Base-by-base conservation (phyloP, 2,888 invertebrate species). In the Dasypogon diadema region DNA sequence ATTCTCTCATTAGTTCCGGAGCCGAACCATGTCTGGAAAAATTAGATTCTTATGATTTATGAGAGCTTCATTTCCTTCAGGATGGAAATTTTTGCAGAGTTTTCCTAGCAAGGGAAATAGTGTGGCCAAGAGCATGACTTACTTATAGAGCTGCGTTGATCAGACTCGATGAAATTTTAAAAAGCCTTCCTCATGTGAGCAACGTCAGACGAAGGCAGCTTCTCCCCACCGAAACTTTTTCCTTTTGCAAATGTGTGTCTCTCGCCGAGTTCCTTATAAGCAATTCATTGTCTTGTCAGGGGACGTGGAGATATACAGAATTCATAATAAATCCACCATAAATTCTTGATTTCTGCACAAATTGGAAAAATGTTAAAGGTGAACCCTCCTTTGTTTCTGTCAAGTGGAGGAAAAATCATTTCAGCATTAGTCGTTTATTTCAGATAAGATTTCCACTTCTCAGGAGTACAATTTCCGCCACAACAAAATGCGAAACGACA, bases 31-130 rank as follows among this genome's bases (percentile, higher is more conserved):
- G 5, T 51, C 6, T 51, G 18, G 16, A 51, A 51, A 51, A 51
- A 51, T 16, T 51, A 51, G 51, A 2, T 51, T 51, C 18, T 51
- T 51, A n/a, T 51, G 51, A 51, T 51, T 51, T 51, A 51, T 21
- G 14, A 51, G 51, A 51, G 51, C 2, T 51, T 51, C 51, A 51
- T 16, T 16, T 51, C 16, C 18, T 3, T 51, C 16, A 6, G 6
- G 51, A 51, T 51, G 51, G 12, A 51, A 12, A 21, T 51, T 51
- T 18, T 51, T 51, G 4, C 12, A 14, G 5, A 48, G 48, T 18
- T 14, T 14, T 51, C 2, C 10, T 30, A 30, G 10, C 6, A 10
- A 30, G 5, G n/a, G 48, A 12, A 48, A 48, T 16, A 12, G n/a
- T 48, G 16, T 4, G 4, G 48, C 48, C 18, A 16, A 51, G 5